These are phyloP conservation scores for Ptychochromis oligacanthus DNA, from an alignment of 2,113 vertebrate genomes.

Conservation along the genomic window DNA sequence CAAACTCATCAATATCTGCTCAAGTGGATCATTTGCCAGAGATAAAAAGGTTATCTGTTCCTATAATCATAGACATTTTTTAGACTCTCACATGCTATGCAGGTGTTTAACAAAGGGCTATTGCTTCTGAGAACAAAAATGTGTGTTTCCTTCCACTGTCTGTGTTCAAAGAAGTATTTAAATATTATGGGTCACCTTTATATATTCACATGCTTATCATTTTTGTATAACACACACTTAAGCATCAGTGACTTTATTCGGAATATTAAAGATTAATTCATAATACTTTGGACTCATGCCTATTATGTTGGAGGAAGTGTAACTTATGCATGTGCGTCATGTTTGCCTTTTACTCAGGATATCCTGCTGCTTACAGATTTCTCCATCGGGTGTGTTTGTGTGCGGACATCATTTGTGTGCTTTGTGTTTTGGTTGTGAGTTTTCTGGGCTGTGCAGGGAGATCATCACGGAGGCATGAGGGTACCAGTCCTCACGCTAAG, in stretches of 20 bases:
- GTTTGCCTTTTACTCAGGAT: neutral
- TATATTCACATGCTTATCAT: neutral
- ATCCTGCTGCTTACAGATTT: neutral
- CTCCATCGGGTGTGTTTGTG: neutral
- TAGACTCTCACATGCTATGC: neutral
- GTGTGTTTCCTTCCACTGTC: too few relatives aligned
- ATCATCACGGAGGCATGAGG: constrained; percentile 10
- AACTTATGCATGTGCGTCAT: constrained; percentile 42
- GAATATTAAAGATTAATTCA: neutral
- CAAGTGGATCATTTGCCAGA: neutral
- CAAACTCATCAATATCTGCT: too few relatives aligned
- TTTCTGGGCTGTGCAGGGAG: neutral
- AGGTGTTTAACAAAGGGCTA: neutral
- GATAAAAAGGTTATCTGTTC: neutral
- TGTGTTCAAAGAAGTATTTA: neutral
- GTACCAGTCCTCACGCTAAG: constrained; percentile 33
- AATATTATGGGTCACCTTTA: neutral
- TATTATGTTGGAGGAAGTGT: constrained; percentile 44
- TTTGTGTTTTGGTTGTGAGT: constrained; percentile 3
- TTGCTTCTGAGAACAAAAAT: neutral
- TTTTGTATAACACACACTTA: neutral
- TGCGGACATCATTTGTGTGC: neutral
- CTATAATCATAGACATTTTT: too few relatives aligned
- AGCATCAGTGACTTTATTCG: neutral
- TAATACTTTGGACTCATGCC: neutral